Evolutionary conservation across 1,140 invertebrate species (phyloP), one percentile per base, ranked within the genome.

Genomic region (Heliconius nattereri): DNA sequence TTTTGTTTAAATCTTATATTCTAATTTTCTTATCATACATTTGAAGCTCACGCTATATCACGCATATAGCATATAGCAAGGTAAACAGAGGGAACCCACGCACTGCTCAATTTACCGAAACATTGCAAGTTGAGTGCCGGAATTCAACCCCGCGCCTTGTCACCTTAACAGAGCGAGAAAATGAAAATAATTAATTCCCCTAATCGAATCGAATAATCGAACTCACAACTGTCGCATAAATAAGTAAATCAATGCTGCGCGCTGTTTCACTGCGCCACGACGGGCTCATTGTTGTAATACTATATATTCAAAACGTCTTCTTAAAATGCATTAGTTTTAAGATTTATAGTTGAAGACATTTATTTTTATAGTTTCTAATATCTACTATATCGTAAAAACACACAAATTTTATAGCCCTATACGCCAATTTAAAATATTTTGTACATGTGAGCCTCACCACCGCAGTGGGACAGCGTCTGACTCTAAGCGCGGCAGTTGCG

Each of bases 351-450:
- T 23, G 20, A 57, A 57, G 54, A 57, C 20, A 57, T 57, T 57
- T 57, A 57, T 57, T 57, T 23, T 57, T 57, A 57, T 57, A 23
- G n/a, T 20, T 57, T 57, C 54, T 57, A n/a, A n/a, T 57, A 57
- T 23, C 23, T n/a, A n/a, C n/a, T 57, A n/a, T 57, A 57, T 23
- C 54, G 20, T 57, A 57, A 57, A 57, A 23, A n/a, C 9, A 7
- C 54, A 57, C n/a, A 23, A 57, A 40, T 70, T 76, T 76, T 45
- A 76, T 76, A 20, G 60, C 54, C 52, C 7, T 54, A 54, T 54
- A 7, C 52, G 52, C 52, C 54, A 9, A 9, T 57, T 23, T 57
- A 57, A 57, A 57, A 23, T 57, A 57, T 20, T 57, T 7, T 8
- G 2, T 57, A n/a, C 9, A 23, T 23, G 8, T 57, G 54, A 57